phyloP scores from a whole-genome alignment of 2,888 invertebrate genomes.

The Eucera pruinosa region DNA sequence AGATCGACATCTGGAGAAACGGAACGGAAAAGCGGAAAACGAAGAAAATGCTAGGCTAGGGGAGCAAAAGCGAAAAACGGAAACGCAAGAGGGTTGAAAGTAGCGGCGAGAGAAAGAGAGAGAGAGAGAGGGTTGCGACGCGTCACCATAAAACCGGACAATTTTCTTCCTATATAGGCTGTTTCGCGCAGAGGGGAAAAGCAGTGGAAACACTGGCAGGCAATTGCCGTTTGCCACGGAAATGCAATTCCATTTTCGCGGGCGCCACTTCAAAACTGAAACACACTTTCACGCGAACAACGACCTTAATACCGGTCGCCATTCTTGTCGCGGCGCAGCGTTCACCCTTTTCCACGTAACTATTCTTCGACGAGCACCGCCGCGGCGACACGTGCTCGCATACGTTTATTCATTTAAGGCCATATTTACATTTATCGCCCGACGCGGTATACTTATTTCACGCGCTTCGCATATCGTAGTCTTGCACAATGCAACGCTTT shows the following conservation, averaged over 20 bases:
- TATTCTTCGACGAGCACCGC: too few species aligned
- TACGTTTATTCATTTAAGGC: too few species aligned
- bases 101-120: not conserved
- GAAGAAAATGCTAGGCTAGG: too few species aligned
- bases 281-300: slow-evolving; percentile 18
- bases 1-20: not conserved
- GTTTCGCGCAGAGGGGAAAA: not conserved
- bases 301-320: slow-evolving; percentile 34
- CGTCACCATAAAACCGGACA: slow-evolving; percentile 34
- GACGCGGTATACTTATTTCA: too few species aligned
- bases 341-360: too few species aligned
- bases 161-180: slow-evolving; percentile 36
- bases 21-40: too few species aligned
- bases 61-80: too few species aligned
- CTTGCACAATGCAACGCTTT: too few species aligned
- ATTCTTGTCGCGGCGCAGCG: slow-evolving; percentile 8
- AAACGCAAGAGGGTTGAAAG: not conserved
- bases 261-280: slow-evolving; percentile 42
- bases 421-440: too few species aligned
- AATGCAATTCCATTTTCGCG: slow-evolving; percentile 55
- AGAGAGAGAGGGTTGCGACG: not conserved
- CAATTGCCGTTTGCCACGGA: slow-evolving; percentile 44
- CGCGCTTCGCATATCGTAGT: too few species aligned
- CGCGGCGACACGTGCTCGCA: too few species aligned
- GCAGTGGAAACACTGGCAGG: slow-evolving; percentile 29